Percentiles rank a stretch among this genome's conserved stretches.
Evolutionary conservation across 92 coral and sea anemone species (phyloP).

Genomic region (Heteractis magnifica): DNA sequence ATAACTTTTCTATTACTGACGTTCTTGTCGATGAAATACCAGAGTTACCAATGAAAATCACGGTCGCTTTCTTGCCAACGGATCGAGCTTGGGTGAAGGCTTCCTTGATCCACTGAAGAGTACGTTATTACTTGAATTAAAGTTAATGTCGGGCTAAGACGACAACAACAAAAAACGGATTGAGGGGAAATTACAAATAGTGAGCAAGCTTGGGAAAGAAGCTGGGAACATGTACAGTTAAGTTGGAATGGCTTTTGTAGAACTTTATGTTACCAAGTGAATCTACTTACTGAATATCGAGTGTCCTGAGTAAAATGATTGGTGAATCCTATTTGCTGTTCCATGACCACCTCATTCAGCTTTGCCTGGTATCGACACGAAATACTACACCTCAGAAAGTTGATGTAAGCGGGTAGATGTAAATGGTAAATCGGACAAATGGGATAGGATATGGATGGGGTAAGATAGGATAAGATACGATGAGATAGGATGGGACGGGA

Average conservation of each 20-base stretch:
- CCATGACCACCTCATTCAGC: conserved; percentile 22
- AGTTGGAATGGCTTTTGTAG: not conserved
- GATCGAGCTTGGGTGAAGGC: conserved; percentile 20
- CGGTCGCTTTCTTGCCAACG: conserved; percentile 1
- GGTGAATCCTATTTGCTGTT: conserved; percentile 8
- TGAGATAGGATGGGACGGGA: too few species aligned
- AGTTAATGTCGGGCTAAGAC: conserved; percentile 15
- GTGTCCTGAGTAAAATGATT: not conserved
- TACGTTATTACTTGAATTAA: conserved; percentile 1
- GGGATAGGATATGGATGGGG: too few species aligned
- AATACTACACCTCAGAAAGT: not conserved
- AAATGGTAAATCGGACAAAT: too few species aligned
- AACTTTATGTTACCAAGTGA: not conserved
- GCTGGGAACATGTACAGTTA: too few species aligned
- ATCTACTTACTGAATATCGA: conserved; percentile 14
- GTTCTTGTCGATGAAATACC: not conserved
- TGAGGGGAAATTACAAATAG: too few species aligned
- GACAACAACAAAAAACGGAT: not conserved
- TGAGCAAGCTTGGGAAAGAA: too few species aligned
- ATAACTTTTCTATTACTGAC: too few species aligned
- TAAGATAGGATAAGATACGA: too few species aligned
- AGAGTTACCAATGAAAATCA: not conserved
- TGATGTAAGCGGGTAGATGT: too few species aligned
- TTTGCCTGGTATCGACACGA: not conserved
- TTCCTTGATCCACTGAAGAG: conserved; percentile 8